These are phyloP conservation scores for Zaprionus africanus DNA, from an alignment of 1,140 invertebrate genomes.

Conservation along the genomic window DNA sequence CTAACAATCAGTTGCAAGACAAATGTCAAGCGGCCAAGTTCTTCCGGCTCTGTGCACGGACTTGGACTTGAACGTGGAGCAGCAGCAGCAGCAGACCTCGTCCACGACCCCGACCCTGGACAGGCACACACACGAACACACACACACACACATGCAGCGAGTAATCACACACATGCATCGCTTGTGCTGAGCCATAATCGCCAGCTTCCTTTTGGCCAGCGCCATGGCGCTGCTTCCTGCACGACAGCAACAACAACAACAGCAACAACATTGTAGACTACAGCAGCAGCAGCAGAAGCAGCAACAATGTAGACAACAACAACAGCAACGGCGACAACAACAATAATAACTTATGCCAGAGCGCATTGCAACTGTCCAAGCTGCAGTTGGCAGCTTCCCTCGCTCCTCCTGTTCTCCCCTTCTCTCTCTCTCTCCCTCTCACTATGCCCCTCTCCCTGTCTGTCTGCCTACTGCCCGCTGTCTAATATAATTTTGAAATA, in stretches of 20 bases:
- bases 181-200: constrained; percentile 66
- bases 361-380: constrained; percentile 24
- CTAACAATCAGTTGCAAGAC: constrained; percentile 47
- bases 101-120: constrained; percentile 3
- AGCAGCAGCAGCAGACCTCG: not conserved
- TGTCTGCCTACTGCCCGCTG: constrained; percentile 38
- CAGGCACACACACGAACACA: not conserved
- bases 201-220: constrained; percentile 75
- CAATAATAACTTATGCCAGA: constrained; percentile 32
- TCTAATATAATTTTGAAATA: constrained; percentile 80
- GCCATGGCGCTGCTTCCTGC: constrained; percentile 72
- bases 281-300: constrained; percentile 14
- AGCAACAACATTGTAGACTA: constrained; percentile 8
- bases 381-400: constrained; percentile 31
- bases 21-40: constrained; percentile 48
- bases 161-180: constrained; percentile 43
- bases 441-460: not conserved
- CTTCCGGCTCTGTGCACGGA: constrained; percentile 38
- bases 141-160: not conserved
- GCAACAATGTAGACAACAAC: constrained; percentile 15
- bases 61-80: constrained; percentile 4
- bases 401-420: not conserved
- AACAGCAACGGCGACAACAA: constrained; percentile 18
- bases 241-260: constrained; percentile 36
- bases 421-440: not conserved